Evolutionary conservation across 2,888 invertebrate genomes (phyloP).

Genomic region (Molanna angustata): DNA sequence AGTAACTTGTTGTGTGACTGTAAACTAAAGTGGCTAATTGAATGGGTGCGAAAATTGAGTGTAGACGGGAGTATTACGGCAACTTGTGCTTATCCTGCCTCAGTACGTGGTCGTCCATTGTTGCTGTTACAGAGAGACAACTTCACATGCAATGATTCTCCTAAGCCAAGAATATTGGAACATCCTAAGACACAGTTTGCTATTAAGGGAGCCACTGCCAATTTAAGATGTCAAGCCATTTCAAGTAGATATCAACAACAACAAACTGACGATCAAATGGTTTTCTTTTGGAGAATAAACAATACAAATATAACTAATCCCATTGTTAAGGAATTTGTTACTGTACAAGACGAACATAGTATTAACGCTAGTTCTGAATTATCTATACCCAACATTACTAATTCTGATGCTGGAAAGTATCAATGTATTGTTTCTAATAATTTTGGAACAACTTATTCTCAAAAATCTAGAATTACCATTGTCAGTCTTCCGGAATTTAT

Average conservation of each 20-base stretch:
- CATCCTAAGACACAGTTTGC: slow-evolving; percentile 80
- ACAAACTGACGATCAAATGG: slow-evolving; percentile 65
- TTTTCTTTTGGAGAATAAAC: slow-evolving; percentile 86
- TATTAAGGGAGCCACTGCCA: slow-evolving; percentile 84
- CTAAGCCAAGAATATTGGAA: slow-evolving; percentile 80
- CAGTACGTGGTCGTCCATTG: slow-evolving; percentile 67
- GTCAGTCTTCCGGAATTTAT: slow-evolving; percentile 84
- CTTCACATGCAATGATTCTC: slow-evolving; percentile 73
- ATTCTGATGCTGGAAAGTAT: slow-evolving; percentile 82
- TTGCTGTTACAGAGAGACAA: slow-evolving; percentile 65
- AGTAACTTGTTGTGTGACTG: slow-evolving; percentile 86
- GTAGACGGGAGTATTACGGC: slow-evolving; percentile 60
- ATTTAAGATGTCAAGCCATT: slow-evolving; percentile 77
- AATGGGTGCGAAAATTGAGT: slow-evolving; percentile 67
- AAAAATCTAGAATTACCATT: slow-evolving; percentile 81
- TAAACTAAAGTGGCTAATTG: slow-evolving; percentile 81
- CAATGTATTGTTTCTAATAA: slow-evolving; percentile 90
- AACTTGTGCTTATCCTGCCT: slow-evolving; percentile 79
- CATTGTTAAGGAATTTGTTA: slow-evolving; percentile 49
- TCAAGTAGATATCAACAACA: slow-evolving; percentile 50
- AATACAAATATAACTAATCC: slow-evolving; percentile 57
- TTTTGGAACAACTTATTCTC: slow-evolving; percentile 87
- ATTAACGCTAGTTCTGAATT: slow-evolving; percentile 70
- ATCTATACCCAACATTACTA: slow-evolving; percentile 70
- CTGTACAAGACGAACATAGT: slow-evolving; percentile 54